Conservation (phyloP, 1,140 invertebrate genomes). For the Drosophila baimaii region DNA sequence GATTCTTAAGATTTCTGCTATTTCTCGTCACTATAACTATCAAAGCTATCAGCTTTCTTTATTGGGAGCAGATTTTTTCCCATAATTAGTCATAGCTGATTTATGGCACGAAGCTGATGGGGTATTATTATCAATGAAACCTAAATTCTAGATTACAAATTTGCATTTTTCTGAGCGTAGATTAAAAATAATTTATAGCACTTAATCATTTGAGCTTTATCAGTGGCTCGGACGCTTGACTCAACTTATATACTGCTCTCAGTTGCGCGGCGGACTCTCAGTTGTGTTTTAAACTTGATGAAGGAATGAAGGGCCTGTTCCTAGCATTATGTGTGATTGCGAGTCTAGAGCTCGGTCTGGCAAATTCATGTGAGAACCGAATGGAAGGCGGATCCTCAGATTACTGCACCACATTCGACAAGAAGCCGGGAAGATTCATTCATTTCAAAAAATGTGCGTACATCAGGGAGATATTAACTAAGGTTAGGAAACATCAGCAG, state of each 20-base stretch:
- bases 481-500: neutral
- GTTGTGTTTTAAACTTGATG: neutral
- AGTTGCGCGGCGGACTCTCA: neutral
- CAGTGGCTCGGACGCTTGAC: too few species aligned
- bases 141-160: too few species aligned
- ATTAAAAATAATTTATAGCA: too few species aligned
- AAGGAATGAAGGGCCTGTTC: neutral
- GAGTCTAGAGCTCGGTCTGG: neutral
- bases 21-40: too few species aligned
- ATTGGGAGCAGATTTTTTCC: too few species aligned
- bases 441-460: neutral
- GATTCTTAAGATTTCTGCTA: too few species aligned
- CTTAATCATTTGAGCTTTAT: too few species aligned
- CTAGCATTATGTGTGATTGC: neutral
- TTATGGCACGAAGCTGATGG: too few species aligned
- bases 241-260: neutral
- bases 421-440: neutral
- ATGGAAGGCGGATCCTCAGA: neutral
- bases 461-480: neutral
- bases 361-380: neutral
- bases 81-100: too few species aligned
- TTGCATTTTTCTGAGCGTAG: too few species aligned
- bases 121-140: too few species aligned
- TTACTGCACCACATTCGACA: neutral
- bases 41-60: too few species aligned